Conservation (phyloP, 2,113 vertebrate genomes). For the Hypocryptadius cinnamomeus region DNA sequence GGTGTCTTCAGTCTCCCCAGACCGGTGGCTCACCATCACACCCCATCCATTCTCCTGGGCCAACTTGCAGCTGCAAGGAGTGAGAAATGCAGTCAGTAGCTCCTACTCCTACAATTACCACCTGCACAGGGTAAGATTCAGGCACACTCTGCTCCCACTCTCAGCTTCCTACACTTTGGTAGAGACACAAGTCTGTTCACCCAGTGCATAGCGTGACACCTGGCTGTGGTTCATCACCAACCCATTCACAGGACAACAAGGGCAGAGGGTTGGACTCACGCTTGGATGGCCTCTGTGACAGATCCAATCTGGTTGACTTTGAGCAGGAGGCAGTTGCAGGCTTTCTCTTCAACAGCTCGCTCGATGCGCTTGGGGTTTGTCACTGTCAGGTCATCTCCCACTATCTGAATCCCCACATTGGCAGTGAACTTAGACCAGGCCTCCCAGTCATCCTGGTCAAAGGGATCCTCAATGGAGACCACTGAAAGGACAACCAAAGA, state of each 20-base stretch:
- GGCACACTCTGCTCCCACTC: background rate
- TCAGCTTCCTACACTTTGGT: background rate
- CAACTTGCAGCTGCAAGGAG: constrained; percentile 81
- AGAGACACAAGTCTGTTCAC: background rate
- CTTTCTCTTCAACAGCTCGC: constrained; percentile 85
- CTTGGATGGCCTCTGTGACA: constrained; percentile 88
- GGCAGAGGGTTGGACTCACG: constrained; percentile 71
- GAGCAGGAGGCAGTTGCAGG: constrained; percentile 90
- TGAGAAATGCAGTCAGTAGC: background rate
- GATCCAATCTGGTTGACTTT: constrained; percentile 95
- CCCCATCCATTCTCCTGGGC: constrained; percentile 95
- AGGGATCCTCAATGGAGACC: constrained; percentile 92
- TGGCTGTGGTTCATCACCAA: background rate
- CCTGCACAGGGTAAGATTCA: background rate
- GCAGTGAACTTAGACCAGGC: constrained; percentile 89
- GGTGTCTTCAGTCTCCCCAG: constrained; percentile 91
- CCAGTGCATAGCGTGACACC: fast-evolving
- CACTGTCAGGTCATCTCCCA: constrained; percentile 89
- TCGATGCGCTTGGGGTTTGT: constrained; percentile 89
- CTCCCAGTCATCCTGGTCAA: constrained; percentile 92
- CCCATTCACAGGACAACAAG: background rate
- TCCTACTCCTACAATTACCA: background rate
- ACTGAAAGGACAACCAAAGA: constrained; percentile 63
- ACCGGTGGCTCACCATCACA: constrained; percentile 94
- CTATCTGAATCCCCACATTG: constrained; percentile 88